A percentile compares a stretch with the other conserved stretches of the same genome.
Evolutionary conservation across 2,113 vertebrate genomes (phyloP).

Genomic region (Odontophorus gujanensis): DNA sequence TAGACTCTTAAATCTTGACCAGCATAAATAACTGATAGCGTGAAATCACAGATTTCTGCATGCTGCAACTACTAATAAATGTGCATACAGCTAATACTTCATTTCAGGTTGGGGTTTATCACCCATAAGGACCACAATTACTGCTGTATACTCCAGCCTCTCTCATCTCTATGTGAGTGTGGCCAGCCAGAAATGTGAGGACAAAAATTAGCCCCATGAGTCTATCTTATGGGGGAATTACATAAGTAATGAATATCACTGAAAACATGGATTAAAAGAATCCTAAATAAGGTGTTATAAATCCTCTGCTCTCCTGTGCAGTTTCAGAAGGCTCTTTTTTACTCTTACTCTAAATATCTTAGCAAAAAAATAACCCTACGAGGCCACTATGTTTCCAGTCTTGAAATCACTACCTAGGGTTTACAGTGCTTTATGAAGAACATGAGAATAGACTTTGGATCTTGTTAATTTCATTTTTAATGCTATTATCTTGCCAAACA

Average conservation of each 20-base stretch:
- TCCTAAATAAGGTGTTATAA: neutral
- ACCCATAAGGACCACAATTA: neutral
- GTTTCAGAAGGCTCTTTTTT: neutral
- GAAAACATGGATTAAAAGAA: neutral
- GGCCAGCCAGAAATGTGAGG: neutral
- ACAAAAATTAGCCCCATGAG: neutral
- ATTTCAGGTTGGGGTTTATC: neutral
- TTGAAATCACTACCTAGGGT: neutral
- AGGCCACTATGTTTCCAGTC: neutral
- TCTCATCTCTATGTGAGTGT: neutral
- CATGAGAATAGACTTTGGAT: neutral
- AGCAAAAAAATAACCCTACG: neutral
- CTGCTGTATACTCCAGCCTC: neutral
- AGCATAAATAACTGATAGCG: neutral
- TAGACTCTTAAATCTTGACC: slow-evolving; percentile 16
- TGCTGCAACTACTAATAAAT: neutral
- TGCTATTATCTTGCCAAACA: neutral
- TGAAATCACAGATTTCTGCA: slow-evolving; percentile 1
- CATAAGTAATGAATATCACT: neutral
- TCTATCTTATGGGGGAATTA: neutral
- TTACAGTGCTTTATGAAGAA: neutral
- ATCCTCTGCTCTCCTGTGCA: neutral
- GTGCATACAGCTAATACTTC: neutral
- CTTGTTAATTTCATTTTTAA: slow-evolving; percentile 1
- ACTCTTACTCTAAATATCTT: neutral